These are phyloP conservation scores for Diplodus puntazzo DNA, from an alignment of 2,797 vertebrate genomes.

Conservation along the genomic window DNA sequence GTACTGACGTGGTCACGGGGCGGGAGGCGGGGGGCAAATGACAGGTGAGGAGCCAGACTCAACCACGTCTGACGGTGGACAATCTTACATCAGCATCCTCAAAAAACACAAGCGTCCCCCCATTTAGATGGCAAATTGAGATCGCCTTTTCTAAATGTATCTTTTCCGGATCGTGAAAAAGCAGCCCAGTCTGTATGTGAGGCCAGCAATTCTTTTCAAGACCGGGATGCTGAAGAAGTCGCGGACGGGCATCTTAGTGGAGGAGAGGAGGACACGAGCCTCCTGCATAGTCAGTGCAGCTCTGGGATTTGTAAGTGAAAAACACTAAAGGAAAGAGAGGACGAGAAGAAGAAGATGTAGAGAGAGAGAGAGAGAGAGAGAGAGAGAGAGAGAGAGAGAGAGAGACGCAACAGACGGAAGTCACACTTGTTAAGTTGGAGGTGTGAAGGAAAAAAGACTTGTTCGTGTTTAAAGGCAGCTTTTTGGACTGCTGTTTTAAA, in stretches of 20 bases:
- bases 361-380: conserved; percentile 56
- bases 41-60: background rate
- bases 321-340: conserved; percentile 48
- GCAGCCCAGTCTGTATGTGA: background rate
- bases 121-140: background rate
- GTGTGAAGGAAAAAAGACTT: conserved; percentile 83
- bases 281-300: background rate
- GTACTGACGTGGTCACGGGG: conserved; percentile 2
- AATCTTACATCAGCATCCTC: background rate
- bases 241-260: background rate
- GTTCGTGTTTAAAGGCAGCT: conserved; percentile 82
- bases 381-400: conserved; percentile 55
- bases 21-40: background rate
- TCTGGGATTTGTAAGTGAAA: conserved; percentile 47
- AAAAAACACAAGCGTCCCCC: background rate
- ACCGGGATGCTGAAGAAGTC: conserved; percentile 5
- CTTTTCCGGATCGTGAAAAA: background rate
- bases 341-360: conserved; percentile 34
- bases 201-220: background rate
- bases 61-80: background rate
- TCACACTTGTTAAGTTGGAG: conserved; percentile 82
- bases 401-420: conserved; percentile 82
- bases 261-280: conserved; percentile 1
- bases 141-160: conserved; percentile 17
- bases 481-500: conserved; percentile 84